These are phyloP conservation scores for Spea hammondii DNA, from an alignment of 2,797 vertebrate genomes.

Conservation along the genomic window DNA sequence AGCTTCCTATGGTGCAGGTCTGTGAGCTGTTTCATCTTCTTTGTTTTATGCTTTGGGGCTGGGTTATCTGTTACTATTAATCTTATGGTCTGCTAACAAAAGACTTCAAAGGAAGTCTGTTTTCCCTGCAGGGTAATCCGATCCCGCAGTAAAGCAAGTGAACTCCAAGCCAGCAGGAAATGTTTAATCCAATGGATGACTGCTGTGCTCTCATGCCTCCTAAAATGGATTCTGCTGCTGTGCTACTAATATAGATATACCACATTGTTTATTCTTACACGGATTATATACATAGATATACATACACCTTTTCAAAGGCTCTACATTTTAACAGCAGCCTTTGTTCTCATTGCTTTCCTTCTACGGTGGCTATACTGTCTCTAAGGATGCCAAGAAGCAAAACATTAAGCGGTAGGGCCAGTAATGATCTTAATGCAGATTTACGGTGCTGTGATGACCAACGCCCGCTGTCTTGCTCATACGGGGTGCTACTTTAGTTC, in stretches of 20 bases:
- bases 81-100: conserved; percentile 45
- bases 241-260: neutral
- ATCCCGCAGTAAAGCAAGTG: conserved; percentile 38
- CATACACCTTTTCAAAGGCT: no score
- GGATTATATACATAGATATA: no score
- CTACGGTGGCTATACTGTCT: no score
- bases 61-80: conserved; percentile 46
- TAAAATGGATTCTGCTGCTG: conserved; percentile 11
- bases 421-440: no score
- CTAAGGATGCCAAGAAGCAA: no score
- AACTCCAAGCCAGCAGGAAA: conserved; percentile 42
- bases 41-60: conserved; percentile 10
- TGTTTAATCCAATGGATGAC: conserved; percentile 32
- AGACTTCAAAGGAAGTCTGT: conserved; percentile 42
- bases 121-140: conserved; percentile 42
- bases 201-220: conserved; percentile 36
- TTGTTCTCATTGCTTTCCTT: no score
- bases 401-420: no score
- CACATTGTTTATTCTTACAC: no score
- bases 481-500: no score
- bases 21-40: conserved; percentile 25
- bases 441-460: no score
- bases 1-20: conserved; percentile 4
- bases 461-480: no score
- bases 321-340: no score